These are phyloP conservation scores for Drosophila triauraria DNA, from an alignment of 1,140 invertebrate genomes.

Conservation along the genomic window DNA sequence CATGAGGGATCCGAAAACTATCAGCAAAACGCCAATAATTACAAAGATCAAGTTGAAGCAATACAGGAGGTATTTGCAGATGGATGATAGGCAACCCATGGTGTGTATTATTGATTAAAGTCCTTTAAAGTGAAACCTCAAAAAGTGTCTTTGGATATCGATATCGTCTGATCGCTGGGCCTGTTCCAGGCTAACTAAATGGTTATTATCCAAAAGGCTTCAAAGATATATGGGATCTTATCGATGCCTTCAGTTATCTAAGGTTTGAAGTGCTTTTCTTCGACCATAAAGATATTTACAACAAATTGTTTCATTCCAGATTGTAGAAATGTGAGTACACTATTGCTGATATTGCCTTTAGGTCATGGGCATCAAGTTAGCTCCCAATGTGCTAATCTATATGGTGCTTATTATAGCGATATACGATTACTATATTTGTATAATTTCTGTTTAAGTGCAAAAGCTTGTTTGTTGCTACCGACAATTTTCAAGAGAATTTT, in stretches of 20 bases:
- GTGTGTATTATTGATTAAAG: neutral
- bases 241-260: slow-evolving; percentile 2
- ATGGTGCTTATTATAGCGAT: neutral
- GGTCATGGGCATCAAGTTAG: neutral
- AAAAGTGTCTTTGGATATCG: neutral
- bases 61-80: slow-evolving; percentile 77
- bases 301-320: neutral
- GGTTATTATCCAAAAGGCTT: neutral
- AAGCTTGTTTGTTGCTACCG: slow-evolving; percentile 8
- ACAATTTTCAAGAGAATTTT: neutral
- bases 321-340: too few relatives aligned
- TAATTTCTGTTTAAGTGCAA: neutral
- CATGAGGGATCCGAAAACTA: slow-evolving; percentile 87
- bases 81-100: slow-evolving; percentile 76
- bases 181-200: neutral
- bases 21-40: slow-evolving; percentile 88
- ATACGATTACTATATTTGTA: neutral
- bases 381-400: neutral
- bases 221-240: neutral
- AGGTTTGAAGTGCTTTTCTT: slow-evolving; percentile 3
- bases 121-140: neutral
- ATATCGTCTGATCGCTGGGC: neutral
- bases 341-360: neutral
- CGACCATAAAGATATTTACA: slow-evolving; percentile 8
- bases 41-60: slow-evolving; percentile 78